Evolutionary conservation across 1,140 invertebrate genomes (phyloP).

Genomic region (Calliphora vicina): DNA sequence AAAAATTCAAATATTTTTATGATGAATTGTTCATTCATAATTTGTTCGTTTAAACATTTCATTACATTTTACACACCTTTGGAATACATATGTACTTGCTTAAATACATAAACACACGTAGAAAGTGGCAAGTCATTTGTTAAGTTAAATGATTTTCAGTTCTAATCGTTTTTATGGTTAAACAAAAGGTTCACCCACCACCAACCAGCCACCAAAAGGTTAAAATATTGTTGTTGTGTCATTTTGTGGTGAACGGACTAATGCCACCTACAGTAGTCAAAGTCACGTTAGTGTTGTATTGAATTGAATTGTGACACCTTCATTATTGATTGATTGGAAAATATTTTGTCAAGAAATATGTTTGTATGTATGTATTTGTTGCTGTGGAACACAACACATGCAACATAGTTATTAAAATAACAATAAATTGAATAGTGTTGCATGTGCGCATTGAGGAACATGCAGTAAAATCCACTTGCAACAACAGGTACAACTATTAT

Average conservation of each 20-base stretch:
- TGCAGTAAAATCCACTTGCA: background rate
- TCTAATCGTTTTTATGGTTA: background rate
- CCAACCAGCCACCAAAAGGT: too few species aligned
- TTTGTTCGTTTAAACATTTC: background rate
- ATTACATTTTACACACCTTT: background rate
- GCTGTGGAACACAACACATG: too few species aligned
- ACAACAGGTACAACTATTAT: background rate
- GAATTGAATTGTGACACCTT: conserved; percentile 1
- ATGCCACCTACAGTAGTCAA: conserved; percentile 14
- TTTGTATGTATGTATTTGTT: background rate
- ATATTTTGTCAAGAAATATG: background rate
- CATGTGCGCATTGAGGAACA: too few species aligned
- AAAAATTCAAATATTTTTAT: background rate
- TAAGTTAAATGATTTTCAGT: conserved; percentile 7
- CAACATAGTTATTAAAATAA: too few species aligned
- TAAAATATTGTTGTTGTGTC: too few species aligned
- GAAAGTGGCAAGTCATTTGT: conserved; percentile 15
- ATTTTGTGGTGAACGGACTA: background rate
- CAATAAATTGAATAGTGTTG: too few species aligned
- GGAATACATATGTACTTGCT: background rate
- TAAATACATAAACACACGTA: background rate
- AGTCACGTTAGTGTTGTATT: conserved; percentile 1
- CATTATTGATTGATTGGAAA: background rate
- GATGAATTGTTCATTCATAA: conserved; percentile 23
- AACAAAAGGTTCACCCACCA: background rate